phyloP scores from a whole-genome alignment of 2,113 vertebrate species.

The Anoplopoma fimbria region DNA sequence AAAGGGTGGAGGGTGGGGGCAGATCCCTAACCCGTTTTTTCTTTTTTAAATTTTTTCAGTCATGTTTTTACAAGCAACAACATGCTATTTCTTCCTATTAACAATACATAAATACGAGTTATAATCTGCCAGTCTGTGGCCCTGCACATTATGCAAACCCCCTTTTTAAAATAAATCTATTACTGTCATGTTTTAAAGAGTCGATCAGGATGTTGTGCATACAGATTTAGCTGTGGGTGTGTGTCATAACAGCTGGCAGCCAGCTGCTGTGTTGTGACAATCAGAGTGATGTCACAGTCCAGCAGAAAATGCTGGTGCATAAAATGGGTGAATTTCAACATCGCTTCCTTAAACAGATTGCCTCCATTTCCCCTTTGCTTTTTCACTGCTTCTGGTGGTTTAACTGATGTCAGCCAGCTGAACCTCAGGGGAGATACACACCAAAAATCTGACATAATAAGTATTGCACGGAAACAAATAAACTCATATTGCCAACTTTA shows the following conservation, averaged over 20 bases:
- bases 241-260: constrained; percentile 33
- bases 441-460: constrained; percentile 36
- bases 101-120: constrained; percentile 9
- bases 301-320: constrained; percentile 23
- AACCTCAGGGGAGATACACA: constrained; percentile 36
- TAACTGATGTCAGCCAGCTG: constrained; percentile 62
- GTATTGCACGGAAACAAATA: too few relatives aligned
- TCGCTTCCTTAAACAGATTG: constrained; percentile 40
- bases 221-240: constrained; percentile 35
- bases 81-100: constrained; percentile 4
- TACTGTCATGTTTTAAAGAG: neutral
- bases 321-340: constrained; percentile 24
- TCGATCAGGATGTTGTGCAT: constrained; percentile 16
- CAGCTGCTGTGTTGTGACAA: constrained; percentile 47
- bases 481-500: neutral
- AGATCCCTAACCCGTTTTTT: too few relatives aligned
- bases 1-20: neutral
- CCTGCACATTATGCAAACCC: neutral
- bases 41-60: neutral
- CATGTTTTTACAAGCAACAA: constrained; percentile 6
- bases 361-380: constrained; percentile 50
- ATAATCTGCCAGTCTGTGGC: neutral
- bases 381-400: constrained; percentile 36
- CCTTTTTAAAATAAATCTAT: constrained; percentile 25
- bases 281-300: constrained; percentile 26